Base-by-base conservation (phyloP, 2,797 vertebrate species). In the Pseudotriccus pelzelni region DNA sequence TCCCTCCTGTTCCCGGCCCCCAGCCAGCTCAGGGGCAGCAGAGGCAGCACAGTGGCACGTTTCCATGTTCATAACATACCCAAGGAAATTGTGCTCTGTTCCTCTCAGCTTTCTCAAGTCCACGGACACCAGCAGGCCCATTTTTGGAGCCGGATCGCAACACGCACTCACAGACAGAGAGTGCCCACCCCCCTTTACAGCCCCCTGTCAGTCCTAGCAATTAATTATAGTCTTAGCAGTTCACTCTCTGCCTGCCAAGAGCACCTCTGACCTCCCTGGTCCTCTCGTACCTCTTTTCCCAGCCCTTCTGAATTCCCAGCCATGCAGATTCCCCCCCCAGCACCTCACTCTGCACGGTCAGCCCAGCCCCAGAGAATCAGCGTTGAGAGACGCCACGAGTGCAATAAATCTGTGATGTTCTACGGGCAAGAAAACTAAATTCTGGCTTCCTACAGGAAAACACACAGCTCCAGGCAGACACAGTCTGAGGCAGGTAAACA, bases 391-490 rank as follows among this genome's bases (percentile, higher is more conserved):
- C 32, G 7, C 18, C 80, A 30, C 27, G 39, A 39, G 44, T 0
- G 0, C 43, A 25, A 41, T 58, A 59, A 44, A 28, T 15, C 39
- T 22, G 23, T 12, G 37, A 34, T 0, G 0, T 21, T 76, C 37
- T 17, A 56, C 52, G 20, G 25, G 39, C 22, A 43, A 83, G 10
- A 56, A 53, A 53, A 41, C 2, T 2, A 41, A 78, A 53, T 22
- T 21, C 16, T 13, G 39, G 3, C 8, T 67, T n/a, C 5, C 8
- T 70, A 14, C 7, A 25, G 53, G 19, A 23, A 72, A 62, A 37
- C 30, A 10, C 1, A 11, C 12, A 41, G 3, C n/a, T 64, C 47
- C 27, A 20, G 16, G 21, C 3, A 67, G 18, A 1, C 2, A 20
- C 12, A 21, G 4, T 6, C 30, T 12, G 12, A 47, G 32, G 10